Conservation (phyloP, 2,113 vertebrate genomes). For the Coregonus clupeaformis region DNA sequence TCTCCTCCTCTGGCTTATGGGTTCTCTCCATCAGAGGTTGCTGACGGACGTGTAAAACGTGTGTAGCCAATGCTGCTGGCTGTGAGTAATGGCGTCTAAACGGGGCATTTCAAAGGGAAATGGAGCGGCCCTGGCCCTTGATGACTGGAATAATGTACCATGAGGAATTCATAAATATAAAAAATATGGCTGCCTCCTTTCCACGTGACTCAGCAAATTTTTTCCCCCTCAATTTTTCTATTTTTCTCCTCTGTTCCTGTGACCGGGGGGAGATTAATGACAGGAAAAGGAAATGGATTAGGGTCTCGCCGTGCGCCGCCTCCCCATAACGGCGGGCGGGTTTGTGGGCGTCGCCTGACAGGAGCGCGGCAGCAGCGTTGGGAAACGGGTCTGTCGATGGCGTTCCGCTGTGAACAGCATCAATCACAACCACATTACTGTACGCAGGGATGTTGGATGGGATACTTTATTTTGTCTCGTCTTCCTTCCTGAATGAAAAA, state of each 20-base stretch:
- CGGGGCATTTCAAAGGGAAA: slow-evolving; percentile 22
- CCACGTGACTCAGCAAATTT: slow-evolving; percentile 38
- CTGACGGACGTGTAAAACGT: slow-evolving; percentile 31
- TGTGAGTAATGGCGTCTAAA: slow-evolving; percentile 41
- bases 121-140: slow-evolving; percentile 6
- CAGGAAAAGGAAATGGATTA: slow-evolving; percentile 28
- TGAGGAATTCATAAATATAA: slow-evolving; percentile 32
- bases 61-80: slow-evolving; percentile 13
- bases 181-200: slow-evolving; percentile 17
- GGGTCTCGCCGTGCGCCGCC: neutral
- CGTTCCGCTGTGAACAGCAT: slow-evolving; percentile 1
- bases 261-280: slow-evolving; percentile 35
- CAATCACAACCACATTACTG: neutral
- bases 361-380: neutral
- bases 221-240: neutral
- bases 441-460: too few relatives aligned
- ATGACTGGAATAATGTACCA: slow-evolving; percentile 31
- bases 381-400: neutral
- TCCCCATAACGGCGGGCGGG: neutral
- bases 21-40: slow-evolving; percentile 11
- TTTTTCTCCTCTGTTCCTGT: neutral
- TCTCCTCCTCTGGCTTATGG: neutral
- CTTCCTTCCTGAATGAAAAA: neutral
- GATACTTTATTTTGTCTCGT: neutral
- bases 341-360: neutral